Base-by-base conservation (phyloP, 2,888 invertebrate genomes). In the Drosophila falleni region DNA sequence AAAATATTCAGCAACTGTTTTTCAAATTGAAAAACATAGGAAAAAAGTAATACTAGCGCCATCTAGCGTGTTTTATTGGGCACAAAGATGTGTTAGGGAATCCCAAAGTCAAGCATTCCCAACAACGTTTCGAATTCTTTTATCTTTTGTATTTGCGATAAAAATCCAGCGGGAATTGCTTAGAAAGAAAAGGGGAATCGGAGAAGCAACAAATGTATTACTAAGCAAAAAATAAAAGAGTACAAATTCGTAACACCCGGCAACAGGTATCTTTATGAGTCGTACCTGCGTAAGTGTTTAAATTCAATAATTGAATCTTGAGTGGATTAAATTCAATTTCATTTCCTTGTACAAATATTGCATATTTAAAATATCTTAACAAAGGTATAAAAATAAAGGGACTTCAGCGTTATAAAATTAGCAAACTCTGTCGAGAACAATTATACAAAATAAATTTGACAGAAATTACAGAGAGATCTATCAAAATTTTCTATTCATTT, bases 301-400 rank as follows among this genome's bases (percentile, higher is more conserved):
- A 44, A 33, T 33, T 42, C 31, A 16, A 55, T 42, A 23, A 55
- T 33, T 44, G 19, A 42, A 33, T 42, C 50, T 50, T 11, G 13
- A 16, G 31, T 6, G 47, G 31, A 31, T 23, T 16, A 10, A 26
- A 6, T 37, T 10, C 29, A 54, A 41, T 54, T 41, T 54, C 31
- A 54, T 31, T 54, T 54, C 54, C 54, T 54, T 55, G 29, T 39
- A 16, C 39, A 53, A 53, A 29, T 39, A 53, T 53, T 39, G 19
- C 31, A 33, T n/a, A 23, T 35, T 33, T 19, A 9, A 9, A 35
- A 23, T 50, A 50, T 35, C 33, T 35, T 16, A 35, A 50, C 35
- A 23, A 35, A 9, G 13, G 13, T 23, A 13, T 42, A 23, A 33
- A 26, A 26, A 33, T n/a, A 29, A 42, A 42, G 0, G 31, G n/a